Base-by-base conservation (phyloP, 2,888 invertebrate genomes). In the Tupiocoris notatus region DNA sequence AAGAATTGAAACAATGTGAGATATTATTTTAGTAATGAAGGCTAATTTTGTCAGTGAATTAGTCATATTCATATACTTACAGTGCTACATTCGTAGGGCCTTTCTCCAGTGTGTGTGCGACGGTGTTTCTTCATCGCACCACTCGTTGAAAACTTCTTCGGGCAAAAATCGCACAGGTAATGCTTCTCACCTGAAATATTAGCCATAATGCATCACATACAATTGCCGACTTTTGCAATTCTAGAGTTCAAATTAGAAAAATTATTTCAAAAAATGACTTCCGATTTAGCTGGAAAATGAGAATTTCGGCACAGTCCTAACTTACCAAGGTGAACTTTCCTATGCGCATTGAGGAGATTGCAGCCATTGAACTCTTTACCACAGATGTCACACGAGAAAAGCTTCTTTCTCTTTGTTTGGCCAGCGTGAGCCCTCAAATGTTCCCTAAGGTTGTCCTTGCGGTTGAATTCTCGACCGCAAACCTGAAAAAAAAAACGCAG, bases 101-200 rank as follows among this genome's bases (percentile, higher is more conserved):
- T 89, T 80, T 89, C 86, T 0, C 88, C 88, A 0, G 88, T 87
- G 79, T 88, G 86, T 54, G 85, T 85, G 54, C 86, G 82, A 23
- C 90, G 85, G 84, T 93, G 93, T 82, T 93, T 93, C 81, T 90
- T 89, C 83, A 92, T 88, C 0, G 93, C 91, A 21, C 91, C 89
- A 80, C 90, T 87, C 0, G 92, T 91, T 21, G 90, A 88, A 80
- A 92, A 92, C 76, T 88, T 86, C 83, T 90, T 91, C 0, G 89
- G 88, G 81, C 93, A 93, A 78, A 90, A 84, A 82, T 92, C 89
- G 83, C 93, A 93, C 78, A 88, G 87, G 81, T 89, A 91, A 2
- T 90, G 90, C 81, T 84, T 85, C 78, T 87, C 86, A 84, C 89
- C 81, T 81, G 70, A 7, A 76, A 71, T 16, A 39, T n/a, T n/a